Base-by-base conservation (phyloP, 2,888 invertebrate species). In the Sphaeridia pumilis region DNA sequence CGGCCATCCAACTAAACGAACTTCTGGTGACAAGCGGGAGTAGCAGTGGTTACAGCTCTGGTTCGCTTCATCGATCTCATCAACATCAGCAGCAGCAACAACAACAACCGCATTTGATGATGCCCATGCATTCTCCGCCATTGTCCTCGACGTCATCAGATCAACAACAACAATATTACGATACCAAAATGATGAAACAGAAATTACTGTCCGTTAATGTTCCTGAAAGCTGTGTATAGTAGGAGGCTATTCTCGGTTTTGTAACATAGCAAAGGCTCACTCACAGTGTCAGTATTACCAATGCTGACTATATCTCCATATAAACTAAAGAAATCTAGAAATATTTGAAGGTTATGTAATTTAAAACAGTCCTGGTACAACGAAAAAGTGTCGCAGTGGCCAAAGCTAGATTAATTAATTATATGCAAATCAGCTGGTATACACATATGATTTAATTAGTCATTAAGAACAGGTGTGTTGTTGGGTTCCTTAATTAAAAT, bases 161-260 rank as follows among this genome's bases (percentile, higher is more conserved):
- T 14, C 49, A 38, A 21, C 34, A 34, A 17, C 20, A 21, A 20
- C 36, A 34, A 7, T 64, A 62, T 52, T 64, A 59, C 53, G 64
- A 64, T 56, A 58, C 60, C 17, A 64, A 64, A 46, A 57, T 62
- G n/a, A 62, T 64, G 61, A 64, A 64, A 46, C 64, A 64, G 45
- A 64, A 64, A 57, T 46, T 64, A 31, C 54, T 64, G 34, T 62
- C 61, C n/a, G 57, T 55, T 17, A 60, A 61, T 49, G 64, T 64
- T 57, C 64, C 64, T 52, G 64, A 64, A 53, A 64, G 64, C 55
- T 62, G 64, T 50, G 64, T 64, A 41, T 64, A 56, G 59, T 38
- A 17, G 12, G 12, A 17, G n/a, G n/a, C n/a, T n/a, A n/a, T n/a
- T n/a, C n/a, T n/a, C n/a, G n/a, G n/a, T n/a, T n/a, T n/a, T n/a